These are phyloP conservation scores for Australoheros scitulus DNA, from an alignment of 2,113 vertebrate genomes.

Conservation along the genomic window DNA sequence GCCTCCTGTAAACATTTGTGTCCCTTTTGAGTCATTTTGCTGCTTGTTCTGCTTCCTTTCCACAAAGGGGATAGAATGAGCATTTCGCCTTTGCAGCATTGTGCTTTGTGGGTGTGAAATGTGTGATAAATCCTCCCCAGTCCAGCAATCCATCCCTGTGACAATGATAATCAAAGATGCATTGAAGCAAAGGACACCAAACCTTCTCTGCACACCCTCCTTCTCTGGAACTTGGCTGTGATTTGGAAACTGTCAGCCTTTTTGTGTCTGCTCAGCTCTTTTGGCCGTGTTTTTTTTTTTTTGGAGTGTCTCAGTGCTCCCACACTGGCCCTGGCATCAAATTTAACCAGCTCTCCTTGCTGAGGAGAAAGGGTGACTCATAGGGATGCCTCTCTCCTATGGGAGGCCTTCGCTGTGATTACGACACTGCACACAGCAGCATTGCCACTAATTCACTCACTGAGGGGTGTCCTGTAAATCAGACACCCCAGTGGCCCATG, in stretches of 20 bases:
- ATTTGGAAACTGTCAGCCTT: slow-evolving; percentile 40
- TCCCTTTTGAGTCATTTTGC: slow-evolving; percentile 1
- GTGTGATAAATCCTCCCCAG: slow-evolving; percentile 41
- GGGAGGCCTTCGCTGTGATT: slow-evolving; percentile 36
- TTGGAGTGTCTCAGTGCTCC: neutral
- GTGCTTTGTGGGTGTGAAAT: slow-evolving; percentile 40
- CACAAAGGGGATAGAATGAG: neutral
- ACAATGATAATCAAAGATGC: slow-evolving; percentile 60
- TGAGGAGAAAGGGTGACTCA: slow-evolving; percentile 32
- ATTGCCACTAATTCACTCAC: slow-evolving; percentile 54
- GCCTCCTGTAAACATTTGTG: slow-evolving; percentile 3
- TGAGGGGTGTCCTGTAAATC: slow-evolving; percentile 64
- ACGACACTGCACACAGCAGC: slow-evolving; percentile 23
- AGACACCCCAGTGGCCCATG: slow-evolving; percentile 2
- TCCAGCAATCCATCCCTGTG: slow-evolving; percentile 40
- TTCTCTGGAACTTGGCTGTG: slow-evolving; percentile 43
- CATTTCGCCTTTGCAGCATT: slow-evolving; percentile 34
- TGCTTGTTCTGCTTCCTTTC: slow-evolving; percentile 1
- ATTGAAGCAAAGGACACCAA: slow-evolving; percentile 42
- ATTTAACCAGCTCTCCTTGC: neutral
- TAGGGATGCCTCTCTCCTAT: slow-evolving; percentile 22
- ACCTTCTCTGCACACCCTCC: slow-evolving; percentile 4
- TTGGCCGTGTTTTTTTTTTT: neutral
- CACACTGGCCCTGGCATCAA: slow-evolving; percentile 9
- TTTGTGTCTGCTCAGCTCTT: slow-evolving; percentile 65